Conservation (phyloP, 2,113 vertebrate genomes). For the Salvelinus alpinus region DNA sequence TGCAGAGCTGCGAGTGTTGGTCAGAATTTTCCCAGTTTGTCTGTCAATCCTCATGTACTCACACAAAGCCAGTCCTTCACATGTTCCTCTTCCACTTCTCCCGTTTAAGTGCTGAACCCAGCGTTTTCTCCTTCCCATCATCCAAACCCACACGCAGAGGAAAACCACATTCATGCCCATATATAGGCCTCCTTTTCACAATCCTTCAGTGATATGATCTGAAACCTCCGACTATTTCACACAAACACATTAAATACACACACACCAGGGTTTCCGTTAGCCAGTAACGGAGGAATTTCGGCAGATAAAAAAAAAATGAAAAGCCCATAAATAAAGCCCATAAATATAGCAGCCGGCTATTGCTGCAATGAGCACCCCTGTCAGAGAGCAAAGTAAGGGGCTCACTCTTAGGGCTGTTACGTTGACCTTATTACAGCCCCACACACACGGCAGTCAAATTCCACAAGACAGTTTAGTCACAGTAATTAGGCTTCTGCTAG, state of each 20-base stretch:
- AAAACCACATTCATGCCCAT: slow-evolving; percentile 28
- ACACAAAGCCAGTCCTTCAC: slow-evolving; percentile 10
- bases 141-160: background rate
- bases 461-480: too few species aligned
- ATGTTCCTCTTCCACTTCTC: slow-evolving; percentile 35
- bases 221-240: background rate
- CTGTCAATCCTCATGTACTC: background rate
- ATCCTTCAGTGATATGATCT: slow-evolving; percentile 22
- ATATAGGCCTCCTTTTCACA: slow-evolving; percentile 37
- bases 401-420: too few species aligned
- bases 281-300: too few species aligned
- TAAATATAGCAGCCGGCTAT: background rate
- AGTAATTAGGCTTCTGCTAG: too few species aligned
- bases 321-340: too few species aligned
- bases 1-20: background rate
- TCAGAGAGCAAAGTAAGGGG: too few species aligned
- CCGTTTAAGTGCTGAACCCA: slow-evolving; percentile 28
- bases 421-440: too few species aligned
- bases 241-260: background rate
- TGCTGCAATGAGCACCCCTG: too few species aligned
- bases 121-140: slow-evolving; percentile 25
- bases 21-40: background rate
- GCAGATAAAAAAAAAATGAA: too few species aligned
- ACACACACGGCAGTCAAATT: too few species aligned
- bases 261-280: too few species aligned